Evolutionary conservation across 1,140 invertebrate genomes (phyloP).

Genomic region (Platyscapa corneri): DNA sequence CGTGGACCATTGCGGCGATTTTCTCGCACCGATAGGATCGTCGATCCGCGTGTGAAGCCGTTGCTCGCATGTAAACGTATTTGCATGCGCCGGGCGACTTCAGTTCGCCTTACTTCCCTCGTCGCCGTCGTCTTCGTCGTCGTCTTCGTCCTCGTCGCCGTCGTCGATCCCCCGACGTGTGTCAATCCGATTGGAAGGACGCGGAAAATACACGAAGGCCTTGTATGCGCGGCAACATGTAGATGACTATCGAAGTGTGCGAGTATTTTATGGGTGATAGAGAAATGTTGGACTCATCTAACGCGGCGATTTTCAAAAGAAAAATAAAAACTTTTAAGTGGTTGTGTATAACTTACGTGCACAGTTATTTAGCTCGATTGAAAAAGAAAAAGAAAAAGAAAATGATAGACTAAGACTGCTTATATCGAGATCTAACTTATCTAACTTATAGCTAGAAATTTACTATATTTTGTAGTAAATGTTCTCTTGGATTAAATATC

Average conservation of each 20-base stretch:
- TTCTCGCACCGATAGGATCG: conserved; percentile 43
- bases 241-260: conserved; percentile 19
- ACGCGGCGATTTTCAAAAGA: background rate
- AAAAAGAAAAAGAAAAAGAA: background rate
- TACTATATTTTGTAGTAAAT: background rate
- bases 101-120: conserved; percentile 28
- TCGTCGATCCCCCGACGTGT: conserved; percentile 10
- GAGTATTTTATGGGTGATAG: conserved; percentile 20
- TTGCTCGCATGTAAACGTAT: background rate
- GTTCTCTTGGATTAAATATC: background rate
- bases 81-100: conserved; percentile 17
- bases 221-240: background rate
- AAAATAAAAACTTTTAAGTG: background rate
- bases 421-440: background rate
- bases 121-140: too few species aligned
- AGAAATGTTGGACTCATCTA: conserved; percentile 24
- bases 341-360: background rate
- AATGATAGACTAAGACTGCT: too few species aligned
- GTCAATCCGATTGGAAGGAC: conserved; percentile 10
- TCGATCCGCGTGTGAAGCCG: conserved; percentile 2
- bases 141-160: too few species aligned
- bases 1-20: background rate
- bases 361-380: background rate
- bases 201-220: conserved; percentile 13
- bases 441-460: background rate